Base-by-base conservation (phyloP, 2,797 vertebrate genomes). In the Meriones psammophilus region DNA sequence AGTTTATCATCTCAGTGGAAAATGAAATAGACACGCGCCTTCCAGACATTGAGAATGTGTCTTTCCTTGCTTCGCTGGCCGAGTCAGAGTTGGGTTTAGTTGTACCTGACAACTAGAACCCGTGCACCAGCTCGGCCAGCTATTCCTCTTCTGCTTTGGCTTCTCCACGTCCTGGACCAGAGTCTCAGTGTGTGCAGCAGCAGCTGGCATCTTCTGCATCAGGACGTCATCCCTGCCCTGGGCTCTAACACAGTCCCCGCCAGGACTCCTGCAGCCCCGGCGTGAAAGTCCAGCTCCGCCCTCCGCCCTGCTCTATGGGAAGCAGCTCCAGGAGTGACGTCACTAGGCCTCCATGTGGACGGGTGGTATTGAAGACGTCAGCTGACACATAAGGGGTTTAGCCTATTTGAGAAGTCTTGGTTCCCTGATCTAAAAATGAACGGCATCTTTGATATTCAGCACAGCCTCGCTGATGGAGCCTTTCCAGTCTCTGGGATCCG, bases 371-470 rank as follows among this genome's bases (percentile, higher is more conserved):
- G 15, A 90, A 93, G 95, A 50, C 39, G 60, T 64, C 78, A 73
- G 7, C 39, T 89, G 73, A 56, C 20, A 56, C 36, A 39, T 30
- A 58, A 58, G 3, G 22, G 33, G 68, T 12, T 74, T 80, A 60
- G 64, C 56, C 68, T 90, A 50, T 64, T 12, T 96, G 58, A 60
- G 24, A 68, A 92, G 89, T 77, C n/a, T 68, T 66, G 62, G 58
- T 39, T 88, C 50, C 50, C 54, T 86, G 60, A 71, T 84, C 36
- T 42, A 46, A 89, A 92, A 83, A 95, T 58, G 56, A 91, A 28
- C 78, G 46, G 20, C 71, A 76, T 89, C 30, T 73, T 76, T 94
- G 64, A 78, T 50, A 28, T 39, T 74, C 83, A 96, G 58, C 58
- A 86, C 30, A 93, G 18, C 17, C 12, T 30, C 78, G 8, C 33